phyloP scores from a whole-genome alignment of 1,140 invertebrate genomes.

The Aphelinus atriplicis region DNA sequence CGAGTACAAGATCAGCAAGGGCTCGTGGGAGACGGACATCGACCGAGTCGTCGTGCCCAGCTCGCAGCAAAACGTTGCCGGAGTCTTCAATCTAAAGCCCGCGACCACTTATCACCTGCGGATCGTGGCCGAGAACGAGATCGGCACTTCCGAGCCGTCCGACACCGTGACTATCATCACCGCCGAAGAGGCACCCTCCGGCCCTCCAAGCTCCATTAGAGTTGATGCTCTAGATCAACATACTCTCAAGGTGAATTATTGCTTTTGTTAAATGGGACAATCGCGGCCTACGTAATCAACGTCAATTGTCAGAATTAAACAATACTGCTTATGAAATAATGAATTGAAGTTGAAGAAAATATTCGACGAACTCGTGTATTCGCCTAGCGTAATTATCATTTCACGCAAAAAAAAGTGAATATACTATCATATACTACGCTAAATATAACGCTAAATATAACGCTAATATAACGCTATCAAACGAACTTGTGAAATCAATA shows the following conservation, averaged over 20 bases:
- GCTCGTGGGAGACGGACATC: slow-evolving; percentile 84
- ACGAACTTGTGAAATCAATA: no score
- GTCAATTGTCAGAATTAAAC: neutral
- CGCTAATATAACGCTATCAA: no score
- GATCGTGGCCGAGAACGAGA: slow-evolving; percentile 93
- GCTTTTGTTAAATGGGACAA: neutral
- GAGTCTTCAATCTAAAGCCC: slow-evolving; percentile 88
- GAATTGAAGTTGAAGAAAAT: neutral
- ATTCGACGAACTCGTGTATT: neutral
- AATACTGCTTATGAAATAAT: no score
- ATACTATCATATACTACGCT: no score
- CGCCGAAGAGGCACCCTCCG: slow-evolving; percentile 92
- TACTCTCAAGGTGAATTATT: slow-evolving; percentile 77
- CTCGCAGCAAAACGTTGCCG: slow-evolving; percentile 82
- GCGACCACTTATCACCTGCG: slow-evolving; percentile 92
- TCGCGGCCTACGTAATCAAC: neutral
- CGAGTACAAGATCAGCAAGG: slow-evolving; percentile 92
- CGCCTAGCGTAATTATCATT: no score
- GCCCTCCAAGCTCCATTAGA: slow-evolving; percentile 82
- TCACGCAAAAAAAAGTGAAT: no score
- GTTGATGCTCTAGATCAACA: slow-evolving; percentile 93
- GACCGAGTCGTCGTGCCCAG: slow-evolving; percentile 86
- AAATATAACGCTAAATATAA: no score
- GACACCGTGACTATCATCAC: slow-evolving; percentile 93
- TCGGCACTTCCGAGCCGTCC: slow-evolving; percentile 90